Conservation (phyloP, 2,888 invertebrate genomes). For the Podotricha telesiphe region DNA sequence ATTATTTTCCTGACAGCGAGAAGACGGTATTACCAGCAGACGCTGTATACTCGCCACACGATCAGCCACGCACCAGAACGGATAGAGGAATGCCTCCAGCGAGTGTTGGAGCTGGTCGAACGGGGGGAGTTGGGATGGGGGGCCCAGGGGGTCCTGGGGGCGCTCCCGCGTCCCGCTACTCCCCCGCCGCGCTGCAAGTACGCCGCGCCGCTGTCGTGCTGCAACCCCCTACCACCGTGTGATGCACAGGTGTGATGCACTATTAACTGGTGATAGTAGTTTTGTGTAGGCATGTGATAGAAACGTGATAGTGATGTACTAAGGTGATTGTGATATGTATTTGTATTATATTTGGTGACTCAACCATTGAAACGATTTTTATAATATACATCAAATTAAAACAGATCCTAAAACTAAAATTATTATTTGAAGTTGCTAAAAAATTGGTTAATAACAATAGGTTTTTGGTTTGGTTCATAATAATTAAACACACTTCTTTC, state of each 20-base stretch:
- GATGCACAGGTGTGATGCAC: constrained; percentile 50
- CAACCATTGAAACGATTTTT: too few species aligned
- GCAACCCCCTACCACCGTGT: constrained; percentile 88
- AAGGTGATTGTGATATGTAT: too few species aligned
- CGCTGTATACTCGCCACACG: constrained; percentile 87
- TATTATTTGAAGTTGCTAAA: too few species aligned
- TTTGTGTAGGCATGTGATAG: constrained; percentile 2
- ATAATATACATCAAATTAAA: too few species aligned
- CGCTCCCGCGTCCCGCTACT: constrained; percentile 87
- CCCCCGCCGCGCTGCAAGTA: constrained; percentile 89
- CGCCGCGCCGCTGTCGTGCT: constrained; percentile 94
- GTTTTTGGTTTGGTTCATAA: too few species aligned
- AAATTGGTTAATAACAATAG: too few species aligned
- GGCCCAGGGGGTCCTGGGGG: constrained; percentile 51
- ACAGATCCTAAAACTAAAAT: too few species aligned
- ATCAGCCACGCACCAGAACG: constrained; percentile 77
- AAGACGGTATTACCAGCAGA: constrained; percentile 88
- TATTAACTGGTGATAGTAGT: constrained; percentile 39
- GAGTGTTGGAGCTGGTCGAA: constrained; percentile 75
- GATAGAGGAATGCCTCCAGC: constrained; percentile 81
- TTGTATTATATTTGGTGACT: too few species aligned
- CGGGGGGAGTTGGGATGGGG: constrained; percentile 87
- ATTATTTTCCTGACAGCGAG: constrained; percentile 56
- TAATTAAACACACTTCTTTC: too few species aligned
- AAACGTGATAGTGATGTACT: neutral